Conservation (phyloP, 2,113 vertebrate species). For the Bungarus multicinctus region DNA sequence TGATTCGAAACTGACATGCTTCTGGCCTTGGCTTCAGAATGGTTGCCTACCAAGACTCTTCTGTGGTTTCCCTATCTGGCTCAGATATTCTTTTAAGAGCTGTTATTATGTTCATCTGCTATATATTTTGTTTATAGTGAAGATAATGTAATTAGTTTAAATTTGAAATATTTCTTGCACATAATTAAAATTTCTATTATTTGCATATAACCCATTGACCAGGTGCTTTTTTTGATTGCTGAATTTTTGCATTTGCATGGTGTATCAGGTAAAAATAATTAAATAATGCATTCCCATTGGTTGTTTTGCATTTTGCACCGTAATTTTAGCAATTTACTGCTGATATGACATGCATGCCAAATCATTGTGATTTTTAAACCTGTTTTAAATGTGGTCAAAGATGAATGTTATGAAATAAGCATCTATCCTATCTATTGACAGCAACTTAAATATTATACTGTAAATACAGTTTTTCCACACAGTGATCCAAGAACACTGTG, state of each 20-base stretch:
- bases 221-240: not conserved
- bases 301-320: not conserved
- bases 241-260: not conserved
- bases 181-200: not conserved
- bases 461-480: not conserved
- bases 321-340: not conserved
- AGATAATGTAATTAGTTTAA: not conserved
- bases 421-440: not conserved
- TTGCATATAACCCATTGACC: not conserved
- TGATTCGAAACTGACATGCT: not conserved
- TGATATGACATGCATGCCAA: not conserved
- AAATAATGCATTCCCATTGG: not conserved
- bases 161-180: not conserved
- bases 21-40: not conserved
- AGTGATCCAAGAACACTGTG: not conserved
- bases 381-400: not conserved
- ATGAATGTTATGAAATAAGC: not conserved
- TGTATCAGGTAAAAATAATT: not conserved
- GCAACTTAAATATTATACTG: not conserved
- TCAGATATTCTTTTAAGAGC: not conserved
- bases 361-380: not conserved
- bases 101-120: not conserved
- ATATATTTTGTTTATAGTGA: not conserved
- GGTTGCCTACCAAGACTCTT: not conserved
- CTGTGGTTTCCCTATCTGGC: not conserved